Evolutionary conservation across 2,113 vertebrate genomes (phyloP), one percentile per base, ranked within the genome.

Genomic region (Sprattus sprattus): DNA sequence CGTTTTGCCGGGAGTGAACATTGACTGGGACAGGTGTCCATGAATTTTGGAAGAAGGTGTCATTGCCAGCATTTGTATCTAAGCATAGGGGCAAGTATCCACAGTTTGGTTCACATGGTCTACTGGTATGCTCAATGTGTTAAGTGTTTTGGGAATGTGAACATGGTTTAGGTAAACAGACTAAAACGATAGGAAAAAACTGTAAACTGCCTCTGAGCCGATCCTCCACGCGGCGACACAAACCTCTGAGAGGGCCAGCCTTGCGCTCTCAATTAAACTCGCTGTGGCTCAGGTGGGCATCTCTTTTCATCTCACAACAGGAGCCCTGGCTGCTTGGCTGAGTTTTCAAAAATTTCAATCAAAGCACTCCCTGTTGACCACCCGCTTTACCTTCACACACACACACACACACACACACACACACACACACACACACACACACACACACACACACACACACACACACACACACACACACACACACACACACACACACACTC

Each of bases 341-440:
- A 75, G 25, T 75, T 75, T 39, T 39, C 71, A 15, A 32, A 75
- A 39, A 75, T 39, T 75, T 75, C 71, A 75, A 75, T 75, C 71
- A 75, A 10, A 75, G 10, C 28, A 15, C 10, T 75, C 71, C 71
- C 71, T 2, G 13, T 75, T 39, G 15, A 0, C 64, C 28, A 25
- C 64, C 10, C 64, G 25, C 28, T 10, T 10, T 32, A 49, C 50
- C 45, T 67, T 44, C 50, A 6, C 20, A 13, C 32, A 81, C 46
- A 60, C 28, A 25, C 22, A 64, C 60, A 22, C 60, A 64, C 22
- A 64, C 60, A 64, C 5, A 64, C 60, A 64, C 22, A 64, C 60
- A 64, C 18, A 64, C 60, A 64, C 20, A 64, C 18, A 64, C 60
- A 64, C 60, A 64, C 18, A 64, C 18, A 64, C 60, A 64, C 60